phyloP scores from a whole-genome alignment of 2,888 invertebrate species.

The Thymelicus acteon region DNA sequence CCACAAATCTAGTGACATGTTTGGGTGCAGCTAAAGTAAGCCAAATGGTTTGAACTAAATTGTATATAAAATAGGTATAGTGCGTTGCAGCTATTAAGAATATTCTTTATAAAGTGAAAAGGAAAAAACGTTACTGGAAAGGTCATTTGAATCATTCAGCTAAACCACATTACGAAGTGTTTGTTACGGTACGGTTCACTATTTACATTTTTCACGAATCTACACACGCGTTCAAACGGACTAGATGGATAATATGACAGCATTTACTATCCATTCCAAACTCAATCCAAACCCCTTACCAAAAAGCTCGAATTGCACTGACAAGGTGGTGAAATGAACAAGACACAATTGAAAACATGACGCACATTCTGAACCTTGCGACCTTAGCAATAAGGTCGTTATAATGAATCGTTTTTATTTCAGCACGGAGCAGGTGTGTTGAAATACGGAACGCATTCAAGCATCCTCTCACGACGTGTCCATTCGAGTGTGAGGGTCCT shows the following conservation, averaged over 20 bases:
- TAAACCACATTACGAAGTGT: conserved; percentile 18
- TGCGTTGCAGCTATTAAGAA: too few species aligned
- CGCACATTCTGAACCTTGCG: conserved; percentile 10
- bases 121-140: too few species aligned
- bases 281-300: conserved; percentile 14
- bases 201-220: conserved; percentile 31
- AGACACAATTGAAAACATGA: neutral
- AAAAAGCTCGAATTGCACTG: conserved; percentile 12
- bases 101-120: neutral
- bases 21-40: too few species aligned
- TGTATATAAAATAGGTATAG: too few species aligned
- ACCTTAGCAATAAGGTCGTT: neutral
- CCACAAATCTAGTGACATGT: too few species aligned
- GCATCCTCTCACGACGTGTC: conserved; percentile 48
- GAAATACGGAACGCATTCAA: conserved; percentile 49
- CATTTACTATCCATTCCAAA: conserved; percentile 12
- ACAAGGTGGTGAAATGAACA: conserved; percentile 12
- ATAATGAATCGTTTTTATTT: neutral
- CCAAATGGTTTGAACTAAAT: too few species aligned
- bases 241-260: conserved; percentile 26
- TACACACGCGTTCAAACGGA: conserved; percentile 24
- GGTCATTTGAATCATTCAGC: neutral
- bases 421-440: conserved; percentile 48
- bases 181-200: conserved; percentile 22
- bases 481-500: conserved; percentile 49